Conservation (phyloP, 2,888 invertebrate species). For the Diplazon laetatorius region DNA sequence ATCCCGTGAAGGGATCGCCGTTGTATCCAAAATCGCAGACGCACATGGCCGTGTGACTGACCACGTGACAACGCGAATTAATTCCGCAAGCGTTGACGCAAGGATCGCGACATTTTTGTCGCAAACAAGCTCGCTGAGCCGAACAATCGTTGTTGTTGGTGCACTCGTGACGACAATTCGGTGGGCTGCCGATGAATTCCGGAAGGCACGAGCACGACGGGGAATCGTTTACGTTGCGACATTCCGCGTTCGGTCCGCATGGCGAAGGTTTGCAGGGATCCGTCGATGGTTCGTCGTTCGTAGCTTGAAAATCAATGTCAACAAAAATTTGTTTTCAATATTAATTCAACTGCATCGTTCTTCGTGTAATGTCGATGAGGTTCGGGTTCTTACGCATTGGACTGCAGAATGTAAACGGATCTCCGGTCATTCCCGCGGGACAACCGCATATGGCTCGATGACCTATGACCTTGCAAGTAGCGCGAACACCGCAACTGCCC, state of each 20-base stretch:
- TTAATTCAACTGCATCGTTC: too few relatives aligned
- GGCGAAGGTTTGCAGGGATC: conserved; percentile 83
- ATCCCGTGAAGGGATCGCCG: conserved; percentile 79
- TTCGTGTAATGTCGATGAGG: neutral
- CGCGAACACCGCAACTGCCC: conserved; percentile 83
- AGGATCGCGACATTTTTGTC: conserved; percentile 78
- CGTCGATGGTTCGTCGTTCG: conserved; percentile 61
- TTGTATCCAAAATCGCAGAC: conserved; percentile 79
- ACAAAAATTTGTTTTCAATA: neutral
- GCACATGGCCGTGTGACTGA: conserved; percentile 80
- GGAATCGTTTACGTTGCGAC: conserved; percentile 82
- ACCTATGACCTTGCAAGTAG: conserved; percentile 83
- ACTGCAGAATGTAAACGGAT: conserved; percentile 81
- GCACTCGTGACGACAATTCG: conserved; percentile 83
- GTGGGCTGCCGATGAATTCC: conserved; percentile 82
- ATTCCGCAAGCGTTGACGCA: conserved; percentile 79
- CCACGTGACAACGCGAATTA: conserved; percentile 76
- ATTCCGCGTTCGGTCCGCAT: conserved; percentile 83
- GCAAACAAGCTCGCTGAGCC: conserved; percentile 80
- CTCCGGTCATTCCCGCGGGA: conserved; percentile 79
- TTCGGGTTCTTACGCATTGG: conserved; percentile 64
- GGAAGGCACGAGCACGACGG: conserved; percentile 84
- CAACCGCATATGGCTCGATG: conserved; percentile 84
- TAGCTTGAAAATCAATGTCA: conserved; percentile 36
- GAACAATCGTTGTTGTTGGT: conserved; percentile 82